These are phyloP conservation scores for Hydrophis major DNA, from an alignment of 2,797 vertebrate genomes.

Conservation along the genomic window DNA sequence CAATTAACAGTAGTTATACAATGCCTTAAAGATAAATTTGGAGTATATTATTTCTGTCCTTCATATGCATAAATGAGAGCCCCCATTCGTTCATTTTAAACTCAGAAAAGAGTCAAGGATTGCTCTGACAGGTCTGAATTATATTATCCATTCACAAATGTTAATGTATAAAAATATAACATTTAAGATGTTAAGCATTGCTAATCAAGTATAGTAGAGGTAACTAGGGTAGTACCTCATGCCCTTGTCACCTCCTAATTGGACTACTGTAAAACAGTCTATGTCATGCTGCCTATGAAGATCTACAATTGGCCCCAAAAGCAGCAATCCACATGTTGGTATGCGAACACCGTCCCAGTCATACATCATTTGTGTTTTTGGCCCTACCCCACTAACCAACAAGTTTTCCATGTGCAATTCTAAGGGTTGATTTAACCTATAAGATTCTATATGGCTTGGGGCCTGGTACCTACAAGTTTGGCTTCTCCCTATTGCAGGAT, in stretches of 20 bases:
- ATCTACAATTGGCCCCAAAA: not conserved
- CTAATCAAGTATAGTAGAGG: not conserved
- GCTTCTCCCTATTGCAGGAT: not conserved
- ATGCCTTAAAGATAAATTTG: not conserved
- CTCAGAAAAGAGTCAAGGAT: not conserved
- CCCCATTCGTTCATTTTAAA: not conserved
- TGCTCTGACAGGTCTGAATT: not conserved
- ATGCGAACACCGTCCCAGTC: not conserved
- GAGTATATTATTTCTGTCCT: not conserved
- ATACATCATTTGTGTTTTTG: not conserved
- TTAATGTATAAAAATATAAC: not conserved
- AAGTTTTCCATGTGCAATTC: not conserved
- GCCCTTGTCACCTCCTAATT: not conserved
- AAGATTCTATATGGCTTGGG: not conserved
- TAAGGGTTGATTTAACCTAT: not conserved
- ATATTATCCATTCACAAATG: not conserved
- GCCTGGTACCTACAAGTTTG: not conserved
- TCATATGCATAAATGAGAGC: not conserved
- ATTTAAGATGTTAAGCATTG: not conserved
- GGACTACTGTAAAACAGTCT: not conserved
- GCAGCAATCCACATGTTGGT: not conserved
- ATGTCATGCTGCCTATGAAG: not conserved
- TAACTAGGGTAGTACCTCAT: not conserved
- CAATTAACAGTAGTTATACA: not conserved
- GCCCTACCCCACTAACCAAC: not conserved